These are phyloP conservation scores for Sinocyclocheilus grahami DNA, from an alignment of 2,113 vertebrate species.

Conservation along the genomic window DNA sequence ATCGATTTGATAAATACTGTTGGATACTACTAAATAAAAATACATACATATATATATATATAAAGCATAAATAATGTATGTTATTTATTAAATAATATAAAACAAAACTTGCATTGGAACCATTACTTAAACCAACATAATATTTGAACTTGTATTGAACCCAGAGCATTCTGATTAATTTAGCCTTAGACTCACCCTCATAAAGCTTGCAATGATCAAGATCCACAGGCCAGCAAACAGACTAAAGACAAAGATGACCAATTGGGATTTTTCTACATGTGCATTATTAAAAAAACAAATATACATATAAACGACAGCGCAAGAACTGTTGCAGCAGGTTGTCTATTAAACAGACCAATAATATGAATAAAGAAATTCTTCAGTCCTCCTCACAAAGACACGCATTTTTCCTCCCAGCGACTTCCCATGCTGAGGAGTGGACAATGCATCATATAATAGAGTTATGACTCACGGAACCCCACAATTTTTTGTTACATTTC, in stretches of 20 bases:
- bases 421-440: not conserved
- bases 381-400: not conserved
- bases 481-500: not conserved
- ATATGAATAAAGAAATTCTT: not conserved
- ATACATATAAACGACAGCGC: not conserved
- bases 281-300: not conserved
- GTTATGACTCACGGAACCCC: conserved; percentile 1
- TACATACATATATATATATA: too few relatives aligned
- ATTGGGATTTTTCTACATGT: not conserved
- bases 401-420: not conserved
- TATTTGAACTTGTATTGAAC: not conserved
- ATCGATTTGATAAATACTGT: too few relatives aligned
- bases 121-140: too few relatives aligned
- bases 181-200: conserved; percentile 79
- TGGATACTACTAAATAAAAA: too few relatives aligned
- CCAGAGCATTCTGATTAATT: not conserved
- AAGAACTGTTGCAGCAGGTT: not conserved
- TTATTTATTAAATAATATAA: too few relatives aligned
- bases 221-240: conserved; percentile 92
- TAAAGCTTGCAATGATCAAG: conserved; percentile 82
- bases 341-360: not conserved
- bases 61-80: too few relatives aligned
- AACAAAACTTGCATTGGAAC: too few relatives aligned
- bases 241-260: conserved; percentile 60
- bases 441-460: not conserved